Evolutionary conservation across 2,113 vertebrate genomes (phyloP), one percentile per base, ranked within the genome.

Genomic region (Corvus cornix): DNA sequence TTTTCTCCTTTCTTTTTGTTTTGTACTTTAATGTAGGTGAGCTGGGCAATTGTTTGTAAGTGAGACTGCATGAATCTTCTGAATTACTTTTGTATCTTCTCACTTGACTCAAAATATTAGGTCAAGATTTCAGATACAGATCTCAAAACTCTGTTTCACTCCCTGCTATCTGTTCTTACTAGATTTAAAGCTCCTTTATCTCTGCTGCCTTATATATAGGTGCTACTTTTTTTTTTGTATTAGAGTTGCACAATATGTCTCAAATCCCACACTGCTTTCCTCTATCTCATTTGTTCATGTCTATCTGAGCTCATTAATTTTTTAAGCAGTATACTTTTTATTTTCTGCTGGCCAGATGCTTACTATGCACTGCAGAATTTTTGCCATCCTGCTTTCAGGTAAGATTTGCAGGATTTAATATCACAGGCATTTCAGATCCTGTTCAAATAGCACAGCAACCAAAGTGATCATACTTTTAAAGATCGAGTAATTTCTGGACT

Each of bases 351-450:
- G 49, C 48, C 10, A 70, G 10, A 22, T 63, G 19, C 52, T 77
- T 73, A 31, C 16, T 56, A 16, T 17, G 49, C 26, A 24, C 60
- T 78, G 83, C 46, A 92, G 75, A 77, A 44, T 52, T 84, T 94
- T 83, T 84, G 28, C 49, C 33, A 41, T 74, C 39, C 68, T 67
- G 51, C 55, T 78, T 84, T 88, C 83, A 81, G 83, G 68, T 93
- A 84, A 78, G 85, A 64, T 88, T 77, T 90, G 63, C 75, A 72
- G 83, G 55, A 72, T 94, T 95, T 96, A 86, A 37, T 63, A 56
- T 70, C 48, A 62, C 19, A 55, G 19, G 23, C 60, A 78, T 84
- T 93, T 91, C 79, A 93, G 70, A 68, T 48, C 51, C 56, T 64
- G 28, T 84, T 93, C 75, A 86, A 90, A 81, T 27, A 91, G 46